phyloP scores from a whole-genome alignment of 2,888 invertebrate species.

The Drosophila putrida region DNA sequence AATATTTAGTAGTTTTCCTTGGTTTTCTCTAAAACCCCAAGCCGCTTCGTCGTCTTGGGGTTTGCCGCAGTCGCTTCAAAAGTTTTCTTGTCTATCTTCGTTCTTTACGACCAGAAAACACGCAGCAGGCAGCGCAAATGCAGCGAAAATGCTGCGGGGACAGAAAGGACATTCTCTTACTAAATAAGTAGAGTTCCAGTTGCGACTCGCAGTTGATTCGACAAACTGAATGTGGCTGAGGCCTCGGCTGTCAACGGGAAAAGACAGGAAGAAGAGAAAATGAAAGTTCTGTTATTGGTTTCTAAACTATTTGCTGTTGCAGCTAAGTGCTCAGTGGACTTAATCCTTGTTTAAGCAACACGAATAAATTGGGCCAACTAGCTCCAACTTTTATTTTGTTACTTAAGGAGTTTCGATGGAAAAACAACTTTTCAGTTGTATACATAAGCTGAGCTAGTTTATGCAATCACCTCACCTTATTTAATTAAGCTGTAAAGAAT shows the following conservation, averaged over 20 bases:
- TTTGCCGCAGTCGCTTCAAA: conserved; percentile 56
- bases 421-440: background rate
- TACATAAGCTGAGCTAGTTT: background rate
- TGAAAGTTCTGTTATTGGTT: conserved; percentile 48
- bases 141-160: conserved; percentile 7
- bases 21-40: conserved; percentile 47
- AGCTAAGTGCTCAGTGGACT: conserved; percentile 35
- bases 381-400: background rate
- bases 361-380: conserved; percentile 7
- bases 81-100: conserved; percentile 48
- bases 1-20: conserved; percentile 72
- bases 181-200: conserved; percentile 43
- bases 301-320: conserved; percentile 49
- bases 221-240: conserved; percentile 12
- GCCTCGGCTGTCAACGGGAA: conserved; percentile 12
- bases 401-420: background rate
- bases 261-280: conserved; percentile 14
- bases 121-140: conserved; percentile 41
- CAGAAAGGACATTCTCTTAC: conserved; percentile 8
- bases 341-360: conserved; percentile 33
- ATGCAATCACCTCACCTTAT: background rate
- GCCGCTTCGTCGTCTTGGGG: conserved; percentile 66
- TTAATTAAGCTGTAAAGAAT: background rate
- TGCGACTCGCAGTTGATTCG: conserved; percentile 24
- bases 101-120: conserved; percentile 53